Conservation (phyloP, 2,797 vertebrate species). For the Sparidentex hasta region DNA sequence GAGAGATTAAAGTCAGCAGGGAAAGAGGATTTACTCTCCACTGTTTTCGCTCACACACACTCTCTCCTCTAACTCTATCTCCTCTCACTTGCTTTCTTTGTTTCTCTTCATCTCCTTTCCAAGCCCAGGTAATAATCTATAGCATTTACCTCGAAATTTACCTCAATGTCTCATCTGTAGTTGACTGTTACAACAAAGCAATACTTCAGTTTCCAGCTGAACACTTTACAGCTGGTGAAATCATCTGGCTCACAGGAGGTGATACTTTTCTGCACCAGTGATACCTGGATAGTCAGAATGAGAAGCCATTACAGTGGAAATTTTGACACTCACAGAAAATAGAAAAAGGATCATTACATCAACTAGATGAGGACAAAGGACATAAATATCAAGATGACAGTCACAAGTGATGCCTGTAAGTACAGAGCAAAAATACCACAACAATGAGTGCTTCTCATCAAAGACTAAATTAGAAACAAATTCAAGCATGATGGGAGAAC, state of each 20-base stretch:
- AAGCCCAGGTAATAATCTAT: neutral
- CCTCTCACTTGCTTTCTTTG: constrained; percentile 41
- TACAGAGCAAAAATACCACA: neutral
- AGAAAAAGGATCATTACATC: neutral
- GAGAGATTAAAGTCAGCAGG: constrained; percentile 81
- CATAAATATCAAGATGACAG: neutral
- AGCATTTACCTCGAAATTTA: neutral
- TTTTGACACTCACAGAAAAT: neutral
- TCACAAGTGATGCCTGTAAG: neutral
- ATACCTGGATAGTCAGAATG: neutral
- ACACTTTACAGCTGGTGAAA: constrained; percentile 4
- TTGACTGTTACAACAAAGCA: neutral
- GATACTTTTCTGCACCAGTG: neutral
- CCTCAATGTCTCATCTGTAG: neutral
- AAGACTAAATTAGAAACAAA: constrained; percentile 6
- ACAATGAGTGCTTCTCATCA: neutral
- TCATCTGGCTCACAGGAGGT: constrained; percentile 1
- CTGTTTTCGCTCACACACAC: constrained; percentile 52
- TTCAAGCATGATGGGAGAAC: neutral
- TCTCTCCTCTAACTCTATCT: constrained; percentile 35
- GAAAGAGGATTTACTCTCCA: constrained; percentile 84
- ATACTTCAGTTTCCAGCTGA: neutral
- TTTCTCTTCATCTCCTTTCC: constrained; percentile 37
- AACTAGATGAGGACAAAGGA: neutral
- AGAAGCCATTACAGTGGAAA: neutral